phyloP scores from a whole-genome alignment of 2,797 vertebrate genomes.

The Nasua narica region DNA sequence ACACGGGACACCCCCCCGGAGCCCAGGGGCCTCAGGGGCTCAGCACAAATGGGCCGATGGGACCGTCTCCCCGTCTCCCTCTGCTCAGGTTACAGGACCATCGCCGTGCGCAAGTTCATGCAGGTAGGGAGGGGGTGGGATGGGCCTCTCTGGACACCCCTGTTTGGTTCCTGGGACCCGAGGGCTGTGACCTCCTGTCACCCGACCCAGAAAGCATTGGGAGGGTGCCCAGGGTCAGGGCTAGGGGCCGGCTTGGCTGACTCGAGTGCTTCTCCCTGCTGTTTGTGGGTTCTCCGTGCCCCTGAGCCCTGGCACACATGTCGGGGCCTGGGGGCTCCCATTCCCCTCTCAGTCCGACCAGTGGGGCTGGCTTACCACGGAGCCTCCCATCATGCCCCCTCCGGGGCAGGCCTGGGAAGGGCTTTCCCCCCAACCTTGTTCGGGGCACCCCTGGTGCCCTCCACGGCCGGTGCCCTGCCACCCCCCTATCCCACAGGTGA shows the following conservation, averaged over 20 bases:
- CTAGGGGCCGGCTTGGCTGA: background rate
- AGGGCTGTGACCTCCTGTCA: background rate
- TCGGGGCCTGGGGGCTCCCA: background rate
- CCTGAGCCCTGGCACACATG: rapidly evolving
- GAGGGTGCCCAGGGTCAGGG: background rate
- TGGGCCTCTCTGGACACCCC: background rate
- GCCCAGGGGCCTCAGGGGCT: no score
- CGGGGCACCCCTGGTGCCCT: background rate
- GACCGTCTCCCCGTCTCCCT: background rate
- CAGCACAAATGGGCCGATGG: background rate
- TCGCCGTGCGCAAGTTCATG: conserved; percentile 95
- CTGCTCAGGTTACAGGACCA: conserved; percentile 90
- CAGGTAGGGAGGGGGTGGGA: conserved; percentile 85
- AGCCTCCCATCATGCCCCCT: rapidly evolving
- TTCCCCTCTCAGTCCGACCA: rapidly evolving
- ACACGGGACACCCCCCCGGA: rapidly evolving
- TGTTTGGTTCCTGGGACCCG: background rate
- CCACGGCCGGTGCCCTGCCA: rapidly evolving
- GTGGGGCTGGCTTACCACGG: background rate
- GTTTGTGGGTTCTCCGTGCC: rapidly evolving
- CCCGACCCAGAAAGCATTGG: background rate
- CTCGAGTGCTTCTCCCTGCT: background rate
- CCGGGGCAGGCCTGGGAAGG: rapidly evolving
- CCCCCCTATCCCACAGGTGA: conserved; percentile 84
- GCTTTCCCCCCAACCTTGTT: background rate